Conservation (phyloP, 64 coral and sea anemone species). For the Exaiptasia diaphana region DNA sequence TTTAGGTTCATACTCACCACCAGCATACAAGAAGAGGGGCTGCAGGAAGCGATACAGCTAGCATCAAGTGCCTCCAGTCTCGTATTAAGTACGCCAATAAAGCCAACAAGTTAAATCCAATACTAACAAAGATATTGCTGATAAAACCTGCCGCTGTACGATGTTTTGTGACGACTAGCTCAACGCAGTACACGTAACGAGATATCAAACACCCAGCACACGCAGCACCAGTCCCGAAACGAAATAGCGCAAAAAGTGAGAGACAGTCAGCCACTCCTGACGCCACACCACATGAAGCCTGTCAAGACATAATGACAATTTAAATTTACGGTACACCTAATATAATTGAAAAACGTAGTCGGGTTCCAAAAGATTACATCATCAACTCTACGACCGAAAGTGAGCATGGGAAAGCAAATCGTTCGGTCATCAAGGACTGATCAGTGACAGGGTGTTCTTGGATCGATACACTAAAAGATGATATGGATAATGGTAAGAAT, state of each 20-base stretch:
- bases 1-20: conserved; percentile 69
- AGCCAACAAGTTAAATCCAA: conserved; percentile 60
- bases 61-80: conserved; percentile 64
- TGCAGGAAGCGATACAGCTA: conserved; percentile 46
- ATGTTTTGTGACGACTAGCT: conserved; percentile 50
- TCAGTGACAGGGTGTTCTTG: no score
- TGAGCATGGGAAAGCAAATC: neutral
- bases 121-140: conserved; percentile 54
- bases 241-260: conserved; percentile 67
- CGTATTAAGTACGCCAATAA: conserved; percentile 71
- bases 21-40: conserved; percentile 52
- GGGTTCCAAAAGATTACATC: no score
- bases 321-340: neutral
- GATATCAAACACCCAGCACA: conserved; percentile 68
- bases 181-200: conserved; percentile 78
- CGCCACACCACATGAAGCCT: conserved; percentile 28
- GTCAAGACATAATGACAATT: neutral
- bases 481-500: no score
- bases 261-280: conserved; percentile 72
- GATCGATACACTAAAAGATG: no score
- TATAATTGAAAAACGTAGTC: no score
- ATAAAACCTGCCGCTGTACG: conserved; percentile 54
- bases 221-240: conserved; percentile 58
- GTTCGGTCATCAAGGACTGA: no score
- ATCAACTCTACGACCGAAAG: neutral